Conservation (phyloP, 2,797 vertebrate genomes). For the Diplodus sargus region DNA sequence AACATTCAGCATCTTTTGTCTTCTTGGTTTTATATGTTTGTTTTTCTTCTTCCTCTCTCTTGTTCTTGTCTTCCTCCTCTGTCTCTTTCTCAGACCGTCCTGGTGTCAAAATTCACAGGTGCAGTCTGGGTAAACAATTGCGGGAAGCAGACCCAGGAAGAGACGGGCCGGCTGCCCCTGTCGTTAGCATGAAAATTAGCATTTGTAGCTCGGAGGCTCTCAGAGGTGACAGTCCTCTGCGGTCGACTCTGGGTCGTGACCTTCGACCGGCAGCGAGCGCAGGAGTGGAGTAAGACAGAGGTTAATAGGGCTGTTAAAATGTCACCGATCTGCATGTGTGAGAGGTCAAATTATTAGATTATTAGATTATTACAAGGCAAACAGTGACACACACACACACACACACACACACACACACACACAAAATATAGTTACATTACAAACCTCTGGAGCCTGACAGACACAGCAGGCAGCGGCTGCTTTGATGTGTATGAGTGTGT, state of each 20-base stretch:
- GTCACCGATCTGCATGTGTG: constrained; percentile 15
- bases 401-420: constrained; percentile 29
- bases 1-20: constrained; percentile 4
- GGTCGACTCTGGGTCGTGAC: constrained; percentile 17
- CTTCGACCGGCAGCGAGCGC: constrained; percentile 4
- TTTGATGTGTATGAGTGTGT: constrained; percentile 28
- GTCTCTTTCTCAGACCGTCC: neutral
- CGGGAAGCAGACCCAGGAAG: constrained; percentile 33
- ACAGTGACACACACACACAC: constrained; percentile 37
- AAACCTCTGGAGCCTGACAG: constrained; percentile 32
- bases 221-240: constrained; percentile 15
- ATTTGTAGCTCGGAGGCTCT: constrained; percentile 29
- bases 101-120: constrained; percentile 60
- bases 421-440: neutral
- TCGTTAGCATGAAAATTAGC: constrained; percentile 49
- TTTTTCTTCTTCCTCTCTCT: constrained; percentile 3
- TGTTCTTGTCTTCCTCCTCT: constrained; percentile 10
- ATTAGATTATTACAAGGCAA: constrained; percentile 47
- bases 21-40: neutral
- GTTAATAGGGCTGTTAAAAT: constrained; percentile 45
- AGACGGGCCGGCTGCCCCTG: neutral
- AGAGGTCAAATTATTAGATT: constrained; percentile 42
- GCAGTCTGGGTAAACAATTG: constrained; percentile 61
- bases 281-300: constrained; percentile 9
- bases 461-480: constrained; percentile 19